Evolutionary conservation across 2,888 invertebrate species (phyloP).

Genomic region (Tenthredo distinguenda): DNA sequence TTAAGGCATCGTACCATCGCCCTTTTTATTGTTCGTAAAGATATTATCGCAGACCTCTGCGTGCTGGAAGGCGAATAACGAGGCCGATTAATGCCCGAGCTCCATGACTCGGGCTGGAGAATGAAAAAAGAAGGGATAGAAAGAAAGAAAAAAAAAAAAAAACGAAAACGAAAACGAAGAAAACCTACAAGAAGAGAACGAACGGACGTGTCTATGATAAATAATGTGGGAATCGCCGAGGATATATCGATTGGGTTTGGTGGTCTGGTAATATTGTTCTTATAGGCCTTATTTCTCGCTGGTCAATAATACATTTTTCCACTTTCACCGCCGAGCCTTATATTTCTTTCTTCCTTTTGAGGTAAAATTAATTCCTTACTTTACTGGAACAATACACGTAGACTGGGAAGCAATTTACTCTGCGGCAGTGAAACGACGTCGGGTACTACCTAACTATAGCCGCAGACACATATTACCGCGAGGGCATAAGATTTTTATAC

Average conservation of each 20-base stretch:
- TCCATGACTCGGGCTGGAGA: not conserved
- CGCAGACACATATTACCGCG: constrained; percentile 11
- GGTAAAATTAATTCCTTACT: constrained; percentile 18
- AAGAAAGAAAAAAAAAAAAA: not conserved
- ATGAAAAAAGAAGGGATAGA: not conserved
- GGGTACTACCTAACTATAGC: not conserved
- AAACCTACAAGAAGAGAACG: not conserved
- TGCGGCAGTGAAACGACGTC: not conserved
- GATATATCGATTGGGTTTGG: constrained; percentile 24
- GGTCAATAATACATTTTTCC: constrained; percentile 38
- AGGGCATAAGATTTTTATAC: not conserved
- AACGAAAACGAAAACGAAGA: not conserved
- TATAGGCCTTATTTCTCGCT: constrained; percentile 11
- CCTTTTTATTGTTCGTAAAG: not conserved
- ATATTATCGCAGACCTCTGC: not conserved
- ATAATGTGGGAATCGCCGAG: constrained; percentile 25
- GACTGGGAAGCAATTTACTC: constrained; percentile 12
- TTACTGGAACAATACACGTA: not conserved
- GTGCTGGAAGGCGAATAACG: not conserved
- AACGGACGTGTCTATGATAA: constrained; percentile 22
- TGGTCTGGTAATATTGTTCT: constrained; percentile 9
- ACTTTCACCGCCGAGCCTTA: not conserved
- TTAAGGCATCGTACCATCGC: not conserved
- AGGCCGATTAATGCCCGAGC: not conserved
- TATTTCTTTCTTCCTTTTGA: not conserved